Base-by-base conservation (phyloP, 2,797 vertebrate species). In the Coilia nasus region DNA sequence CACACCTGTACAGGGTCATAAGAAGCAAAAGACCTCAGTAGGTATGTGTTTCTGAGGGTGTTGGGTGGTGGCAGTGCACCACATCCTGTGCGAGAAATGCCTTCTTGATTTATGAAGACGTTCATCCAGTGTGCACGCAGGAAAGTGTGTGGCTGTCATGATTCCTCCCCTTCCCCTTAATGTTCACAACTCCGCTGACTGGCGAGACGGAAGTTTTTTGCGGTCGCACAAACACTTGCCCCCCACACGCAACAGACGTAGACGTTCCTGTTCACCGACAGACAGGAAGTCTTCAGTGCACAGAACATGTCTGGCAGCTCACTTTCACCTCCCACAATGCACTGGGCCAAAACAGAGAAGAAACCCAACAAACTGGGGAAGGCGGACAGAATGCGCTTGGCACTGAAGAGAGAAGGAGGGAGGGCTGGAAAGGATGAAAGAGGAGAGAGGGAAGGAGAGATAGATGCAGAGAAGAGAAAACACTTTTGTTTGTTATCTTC, bases 281-380 rank as follows among this genome's bases (percentile, higher is more conserved):
- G 28, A 81, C 85, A 88, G 88, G 87, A 88, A 88, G 71, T 54
- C 14, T 11, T 5, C 28, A 56, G n/a, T 81, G 85, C 60, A 83
- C 21, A 21, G 23, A 84, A 57, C 83, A 82, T 17, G 59, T 44
- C 35, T 44, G 71, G 31, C 71, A 44, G 71, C 23, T 21, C 71
- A 78, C 15, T 7, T n/a, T n/a, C 23, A 9, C 28, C 54, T 25
- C 23, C 50, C 67, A 44, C 54, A 85, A 82, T 28, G 19, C 57
- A 67, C 12, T 47, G 5, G 23, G 62, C 46, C 46, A 17, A 84
- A 83, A 31, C 84, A 75, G 62, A 67, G 35, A 19, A 14, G 19
- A 78, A 35, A 2, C 35, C 35, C 35, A 41, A 41, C 35, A 41
- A 78, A 6, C 15, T 1, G 35, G 6, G 35, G 31, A 78, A 11